Evolutionary conservation across 2,888 invertebrate species (phyloP).

Genomic region (Lacanobia oleracea): DNA sequence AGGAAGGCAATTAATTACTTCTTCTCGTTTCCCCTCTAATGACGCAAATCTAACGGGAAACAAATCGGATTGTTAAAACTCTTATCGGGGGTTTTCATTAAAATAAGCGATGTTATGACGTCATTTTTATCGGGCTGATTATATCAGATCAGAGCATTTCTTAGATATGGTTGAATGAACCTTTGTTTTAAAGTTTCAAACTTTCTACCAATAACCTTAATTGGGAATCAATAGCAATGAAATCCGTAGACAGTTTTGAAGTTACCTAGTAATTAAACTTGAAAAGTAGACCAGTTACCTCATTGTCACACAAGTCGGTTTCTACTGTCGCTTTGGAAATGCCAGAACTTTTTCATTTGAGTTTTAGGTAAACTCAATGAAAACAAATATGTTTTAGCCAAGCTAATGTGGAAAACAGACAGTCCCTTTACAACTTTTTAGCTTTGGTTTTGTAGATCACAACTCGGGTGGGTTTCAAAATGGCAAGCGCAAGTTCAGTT

Average conservation of each 20-base stretch:
- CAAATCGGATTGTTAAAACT: not conserved
- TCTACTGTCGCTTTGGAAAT: not conserved
- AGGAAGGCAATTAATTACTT: not conserved
- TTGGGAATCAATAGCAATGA: not conserved
- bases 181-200: constrained; percentile 18
- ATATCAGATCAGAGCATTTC: constrained; percentile 22
- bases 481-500: not conserved
- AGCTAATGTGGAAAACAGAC: not conserved
- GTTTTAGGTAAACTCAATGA: too few species aligned
- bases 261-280: not conserved
- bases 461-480: not conserved
- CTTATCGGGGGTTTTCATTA: constrained; percentile 5
- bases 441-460: not conserved
- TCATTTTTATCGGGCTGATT: constrained; percentile 28
- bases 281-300: not conserved
- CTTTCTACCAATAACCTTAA: constrained; percentile 1
- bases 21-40: constrained; percentile 20
- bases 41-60: constrained; percentile 13
- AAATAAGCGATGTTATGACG: not conserved
- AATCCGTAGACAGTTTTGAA: not conserved
- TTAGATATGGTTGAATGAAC: constrained; percentile 35
- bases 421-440: not conserved
- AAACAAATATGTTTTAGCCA: not conserved
- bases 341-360: not conserved
- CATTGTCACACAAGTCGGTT: not conserved